Evolutionary conservation across 2,888 invertebrate genomes (phyloP), one percentile per base, ranked within the genome.

Genomic region (Camptogramma bilineatum): DNA sequence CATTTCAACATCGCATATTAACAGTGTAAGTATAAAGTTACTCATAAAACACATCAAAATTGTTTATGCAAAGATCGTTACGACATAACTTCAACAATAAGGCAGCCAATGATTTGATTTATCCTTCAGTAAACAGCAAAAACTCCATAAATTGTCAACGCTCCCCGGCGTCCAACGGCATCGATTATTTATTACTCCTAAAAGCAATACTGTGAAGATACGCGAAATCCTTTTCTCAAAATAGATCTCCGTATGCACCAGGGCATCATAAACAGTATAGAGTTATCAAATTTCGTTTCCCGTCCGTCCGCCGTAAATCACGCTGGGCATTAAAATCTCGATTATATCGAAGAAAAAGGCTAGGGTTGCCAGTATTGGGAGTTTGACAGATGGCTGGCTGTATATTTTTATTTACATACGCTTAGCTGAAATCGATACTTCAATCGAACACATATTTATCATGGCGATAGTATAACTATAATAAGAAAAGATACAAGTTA

Each of bases 251-350:
- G 74, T 73, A 77, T 78, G 82, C 87, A 88, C 87, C 81, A 84
- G 87, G 87, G 85, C 78, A 60, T 81, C 87, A 88, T 90, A 88
- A 91, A 87, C 81, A 77, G 81, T 86, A 91, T 90, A 80, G 86
- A 90, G 91, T 90, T 91, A 92, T 93, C 92, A 91, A 91, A 87
- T 92, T 91, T 91, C 92, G 52, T 55, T 60, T 81, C 81, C 83
- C 83, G 81, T 75, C 77, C 79, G 75, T 69, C 77, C 78, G 82
- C 77, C 78, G 82, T 93, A 93, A 92, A 93, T 93, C 91, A 87
- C 81, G 70, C 76, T 63, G 75, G 66, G 87, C 90, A 91, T 93
- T 93, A 92, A 92, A 93, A 92, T 90, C 89, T 84, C 89, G 92
- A 92, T 93, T 91, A 66, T 62, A 57, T 62, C 58, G 58, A 58